These are phyloP conservation scores for Cariama cristata DNA, from an alignment of 2,113 vertebrate species.

Conservation along the genomic window DNA sequence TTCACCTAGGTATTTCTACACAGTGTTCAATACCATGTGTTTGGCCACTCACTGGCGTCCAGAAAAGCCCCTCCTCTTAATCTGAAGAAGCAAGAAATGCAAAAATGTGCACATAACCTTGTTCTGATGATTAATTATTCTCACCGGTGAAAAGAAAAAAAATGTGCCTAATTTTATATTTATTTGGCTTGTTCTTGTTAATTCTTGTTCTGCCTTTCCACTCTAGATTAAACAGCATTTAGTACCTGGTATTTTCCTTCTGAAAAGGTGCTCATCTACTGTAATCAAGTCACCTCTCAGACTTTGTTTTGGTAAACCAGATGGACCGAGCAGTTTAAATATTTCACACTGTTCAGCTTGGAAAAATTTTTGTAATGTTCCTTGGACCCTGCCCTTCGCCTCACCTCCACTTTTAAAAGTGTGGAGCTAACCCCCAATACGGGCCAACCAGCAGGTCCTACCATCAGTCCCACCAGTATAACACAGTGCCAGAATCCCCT, in stretches of 20 bases:
- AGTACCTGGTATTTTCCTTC: background rate
- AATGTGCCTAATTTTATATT: background rate
- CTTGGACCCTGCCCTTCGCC: background rate
- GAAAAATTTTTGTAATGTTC: background rate
- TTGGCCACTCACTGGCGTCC: background rate
- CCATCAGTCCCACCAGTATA: background rate
- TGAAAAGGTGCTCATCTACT: background rate
- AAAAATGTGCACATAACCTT: background rate
- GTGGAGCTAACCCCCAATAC: background rate
- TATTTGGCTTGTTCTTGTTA: background rate
- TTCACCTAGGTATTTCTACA: background rate
- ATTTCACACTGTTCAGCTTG: background rate
- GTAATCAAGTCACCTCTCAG: background rate
- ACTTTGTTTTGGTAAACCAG: background rate
- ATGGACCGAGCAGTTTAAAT: background rate
- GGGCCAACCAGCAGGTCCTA: background rate
- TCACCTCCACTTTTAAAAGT: background rate
- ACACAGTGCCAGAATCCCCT: background rate
- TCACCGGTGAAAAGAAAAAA: background rate
- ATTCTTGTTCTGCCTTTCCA: background rate
- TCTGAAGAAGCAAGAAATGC: background rate
- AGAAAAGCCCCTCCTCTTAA: background rate
- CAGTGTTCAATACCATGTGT: background rate
- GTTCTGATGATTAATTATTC: background rate
- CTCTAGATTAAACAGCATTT: background rate